phyloP scores from a whole-genome alignment of 2,113 vertebrate genomes.

The Mobula hypostoma region DNA sequence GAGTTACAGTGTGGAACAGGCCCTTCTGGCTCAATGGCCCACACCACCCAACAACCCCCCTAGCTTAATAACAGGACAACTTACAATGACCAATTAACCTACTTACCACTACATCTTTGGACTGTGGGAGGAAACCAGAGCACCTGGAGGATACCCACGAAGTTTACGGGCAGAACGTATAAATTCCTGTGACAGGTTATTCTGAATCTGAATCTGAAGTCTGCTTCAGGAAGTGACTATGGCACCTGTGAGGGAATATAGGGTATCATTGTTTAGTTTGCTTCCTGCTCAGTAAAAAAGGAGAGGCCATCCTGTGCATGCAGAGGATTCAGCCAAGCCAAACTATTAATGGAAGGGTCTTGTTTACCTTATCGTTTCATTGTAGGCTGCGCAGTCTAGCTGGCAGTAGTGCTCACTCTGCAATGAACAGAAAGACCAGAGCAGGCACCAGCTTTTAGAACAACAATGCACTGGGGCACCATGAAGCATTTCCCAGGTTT shows the following conservation, averaged over 20 bases:
- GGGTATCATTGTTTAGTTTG: background rate
- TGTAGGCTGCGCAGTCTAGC: background rate
- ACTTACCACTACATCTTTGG: too few relatives aligned
- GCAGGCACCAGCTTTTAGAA: background rate
- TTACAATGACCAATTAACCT: too few relatives aligned
- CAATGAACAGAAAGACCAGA: background rate
- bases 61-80: too few relatives aligned
- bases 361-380: background rate
- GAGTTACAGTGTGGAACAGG: too few relatives aligned
- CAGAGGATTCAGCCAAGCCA: background rate
- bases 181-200: too few relatives aligned
- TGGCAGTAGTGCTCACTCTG: background rate
- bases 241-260: background rate
- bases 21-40: too few relatives aligned
- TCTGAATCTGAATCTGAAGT: too few relatives aligned
- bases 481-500: slow-evolving; percentile 34
- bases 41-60: too few relatives aligned
- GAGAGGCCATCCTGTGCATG: background rate
- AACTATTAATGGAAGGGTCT: background rate
- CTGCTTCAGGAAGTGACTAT: background rate
- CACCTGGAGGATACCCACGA: too few relatives aligned
- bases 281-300: background rate
- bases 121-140: too few relatives aligned
- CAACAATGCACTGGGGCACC: slow-evolving; percentile 30
- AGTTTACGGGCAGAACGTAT: too few relatives aligned